phyloP scores from a whole-genome alignment of 2,797 vertebrate species.

The Xerus rutilus region DNA sequence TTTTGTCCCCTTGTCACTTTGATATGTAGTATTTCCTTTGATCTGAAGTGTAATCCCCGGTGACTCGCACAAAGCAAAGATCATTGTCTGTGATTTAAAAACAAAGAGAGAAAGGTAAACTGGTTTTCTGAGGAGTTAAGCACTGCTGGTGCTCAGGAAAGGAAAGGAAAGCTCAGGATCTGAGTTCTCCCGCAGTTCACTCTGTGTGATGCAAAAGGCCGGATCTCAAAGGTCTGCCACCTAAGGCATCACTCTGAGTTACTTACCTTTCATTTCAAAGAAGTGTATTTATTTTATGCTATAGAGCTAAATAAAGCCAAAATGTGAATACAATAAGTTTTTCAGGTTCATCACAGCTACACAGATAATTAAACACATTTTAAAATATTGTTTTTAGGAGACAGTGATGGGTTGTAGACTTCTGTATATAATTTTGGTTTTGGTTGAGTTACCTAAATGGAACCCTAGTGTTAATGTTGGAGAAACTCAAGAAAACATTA shows the following conservation, averaged over 20 bases:
- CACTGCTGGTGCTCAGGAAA: neutral
- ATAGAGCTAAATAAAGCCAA: neutral
- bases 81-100: neutral
- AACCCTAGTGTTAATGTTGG: neutral
- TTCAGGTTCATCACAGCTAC: neutral
- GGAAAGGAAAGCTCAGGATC: neutral
- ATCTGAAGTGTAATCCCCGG: neutral
- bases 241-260: neutral
- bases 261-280: neutral
- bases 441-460: neutral
- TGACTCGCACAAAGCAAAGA: conserved; percentile 23
- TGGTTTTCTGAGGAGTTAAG: neutral
- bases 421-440: neutral
- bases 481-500: neutral
- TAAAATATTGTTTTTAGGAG: neutral
- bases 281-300: neutral
- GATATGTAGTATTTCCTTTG: neutral
- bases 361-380: neutral
- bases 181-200: neutral
- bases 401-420: neutral
- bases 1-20: neutral
- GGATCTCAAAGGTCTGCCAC: neutral
- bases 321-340: neutral
- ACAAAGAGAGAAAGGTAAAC: neutral
- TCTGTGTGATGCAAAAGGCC: neutral